Evolutionary conservation across 2,888 invertebrate species (phyloP), one percentile per base, ranked within the genome.

Genomic region (Watsonalla binaria): DNA sequence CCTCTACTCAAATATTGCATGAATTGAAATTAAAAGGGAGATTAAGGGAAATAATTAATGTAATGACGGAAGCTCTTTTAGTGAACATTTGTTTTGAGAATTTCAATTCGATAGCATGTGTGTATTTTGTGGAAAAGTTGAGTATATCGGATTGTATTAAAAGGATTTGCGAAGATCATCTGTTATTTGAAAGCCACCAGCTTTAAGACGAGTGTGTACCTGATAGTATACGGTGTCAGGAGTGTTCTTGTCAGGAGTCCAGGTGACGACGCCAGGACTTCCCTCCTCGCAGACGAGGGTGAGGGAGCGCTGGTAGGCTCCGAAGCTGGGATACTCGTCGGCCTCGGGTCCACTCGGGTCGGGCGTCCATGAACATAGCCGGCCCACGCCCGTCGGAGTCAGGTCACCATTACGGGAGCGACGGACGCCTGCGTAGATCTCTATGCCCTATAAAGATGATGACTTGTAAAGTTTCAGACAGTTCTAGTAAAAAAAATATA

Each of bases 211-310:
- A 46, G 42, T 11, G 6, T 56, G 66, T 65, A 96, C 96, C 93
- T 96, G 98, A 82, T 98, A 98, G 80, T 97, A 98, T 45, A 98
- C 96, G 6, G 96, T 95, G 78, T 98, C 96, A 0, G 98, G 98
- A 0, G 98, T 98, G 66, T 95, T 92, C 54, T 91, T 86, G 79
- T 97, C 96, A 0, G 98, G 98, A 0, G 94, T 96, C 96, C 97
- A 98, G 59, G 94, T 93, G 45, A 98, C 93, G 46, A 97, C 92
- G 8, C 96, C 97, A 0, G 97, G 96, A 68, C 94, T 94, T 5
- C 97, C 97, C 55, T 92, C 91, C 72, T 97, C 97, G 78, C 98
- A 98, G 66, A 94, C 93, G 1, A 98, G 92, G 14, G 95, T 95
- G 15, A 98, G 85, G 0, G 95, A 95, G 35, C 97, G 92, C 84